Evolutionary conservation across 2,113 vertebrate genomes (phyloP), one percentile per base, ranked within the genome.

Genomic region (Oxygymnocypris stewartii): DNA sequence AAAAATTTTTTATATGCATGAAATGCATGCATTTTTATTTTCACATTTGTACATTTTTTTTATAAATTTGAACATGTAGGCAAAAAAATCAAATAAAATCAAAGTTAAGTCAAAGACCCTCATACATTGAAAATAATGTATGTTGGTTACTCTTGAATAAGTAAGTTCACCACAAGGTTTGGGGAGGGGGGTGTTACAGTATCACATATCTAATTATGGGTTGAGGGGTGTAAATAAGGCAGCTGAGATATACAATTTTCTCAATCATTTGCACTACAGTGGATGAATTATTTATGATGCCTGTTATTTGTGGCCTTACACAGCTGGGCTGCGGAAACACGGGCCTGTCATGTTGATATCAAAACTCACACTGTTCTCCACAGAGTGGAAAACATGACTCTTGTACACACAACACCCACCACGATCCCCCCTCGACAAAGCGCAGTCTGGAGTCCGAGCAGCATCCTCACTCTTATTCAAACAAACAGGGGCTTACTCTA

Each of bases 401-500:
- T 86, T 89, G 57, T 82, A 85, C 76, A 90, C 82, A 88, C 89
- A 84, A 79, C 71, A 86, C 44, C 84, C 65, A 61, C 88, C 88
- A 49, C 74, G 83, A 51, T 89, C 82, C 88, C 89, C 85, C 83
- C 84, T 82, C 75, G 84, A 87, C 89, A 92, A 92, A 92, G 83
- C 85, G 86, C 79, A 88, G 84, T 85, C 92, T 90, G 65, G 77
- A 93, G 90, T 91, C 90, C 88, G 89, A 88, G 91, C 90, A 88
- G 88, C 86, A 88, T 90, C 91, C 92, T 90, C 86, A 88, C 91
- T 87, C 88, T 93, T 93, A 93, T 92, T 89, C 92, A 95, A 94
- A 95, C 93, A 95, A 95, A 95, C 93, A 94, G 90, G 90, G 88
- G 92, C 93, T 93, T 91, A 92, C 91, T 90, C 92, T 91, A 91